A percentile compares a stretch with the other conserved stretches of the same genome.
Evolutionary conservation across 2,888 invertebrate genomes (phyloP).

Genomic region (Chironomus riparius): DNA sequence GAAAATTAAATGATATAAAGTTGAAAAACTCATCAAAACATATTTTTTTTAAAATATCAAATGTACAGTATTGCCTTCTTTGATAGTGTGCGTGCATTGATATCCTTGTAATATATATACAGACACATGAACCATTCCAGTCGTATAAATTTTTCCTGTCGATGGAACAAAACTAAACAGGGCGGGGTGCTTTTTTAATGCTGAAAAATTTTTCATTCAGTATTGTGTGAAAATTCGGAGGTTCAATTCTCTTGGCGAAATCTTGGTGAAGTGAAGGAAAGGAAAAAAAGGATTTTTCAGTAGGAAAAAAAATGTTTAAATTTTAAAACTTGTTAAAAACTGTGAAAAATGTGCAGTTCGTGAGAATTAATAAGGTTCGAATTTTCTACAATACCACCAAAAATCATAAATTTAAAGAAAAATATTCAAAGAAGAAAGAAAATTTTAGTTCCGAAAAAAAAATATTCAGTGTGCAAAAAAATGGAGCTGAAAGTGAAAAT

Average conservation of each 20-base stretch:
- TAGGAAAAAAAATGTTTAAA: neutral
- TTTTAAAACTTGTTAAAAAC: no score
- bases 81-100: neutral
- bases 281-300: neutral
- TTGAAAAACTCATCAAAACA: conserved; percentile 11
- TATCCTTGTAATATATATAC: neutral
- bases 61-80: neutral
- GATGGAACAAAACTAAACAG: conserved; percentile 6
- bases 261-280: neutral
- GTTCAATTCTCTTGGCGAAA: conserved; percentile 6
- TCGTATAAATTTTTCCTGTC: neutral
- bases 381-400: conserved; percentile 17
- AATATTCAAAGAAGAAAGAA: neutral
- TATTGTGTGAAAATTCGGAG: conserved; percentile 27
- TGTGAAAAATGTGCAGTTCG: neutral
- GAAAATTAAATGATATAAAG: neutral
- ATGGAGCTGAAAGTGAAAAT: neutral
- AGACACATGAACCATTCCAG: conserved; percentile 1
- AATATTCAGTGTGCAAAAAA: neutral
- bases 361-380: conserved; percentile 8
- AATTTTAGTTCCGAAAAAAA: no score
- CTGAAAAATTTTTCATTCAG: conserved; percentile 22
- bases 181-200: conserved; percentile 26
- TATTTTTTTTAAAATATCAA: neutral
- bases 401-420: neutral